Evolutionary conservation across 2,797 vertebrate species (phyloP), one percentile per base, ranked within the genome.

Genomic region (Ctenopoma kingsleyae): DNA sequence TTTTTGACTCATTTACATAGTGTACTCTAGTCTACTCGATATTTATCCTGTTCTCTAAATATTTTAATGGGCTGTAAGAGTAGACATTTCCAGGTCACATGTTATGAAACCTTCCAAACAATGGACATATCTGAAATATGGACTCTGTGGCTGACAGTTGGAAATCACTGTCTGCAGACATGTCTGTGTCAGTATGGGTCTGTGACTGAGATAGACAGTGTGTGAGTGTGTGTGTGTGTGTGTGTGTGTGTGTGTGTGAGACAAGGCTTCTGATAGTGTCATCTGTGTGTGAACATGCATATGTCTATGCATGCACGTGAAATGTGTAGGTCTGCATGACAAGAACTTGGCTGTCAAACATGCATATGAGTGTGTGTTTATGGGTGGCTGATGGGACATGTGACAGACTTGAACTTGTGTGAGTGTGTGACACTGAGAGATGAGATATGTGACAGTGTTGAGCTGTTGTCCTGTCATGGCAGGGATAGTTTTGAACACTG

Each of bases 391-490:
- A 56, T 22, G 4, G 32, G 59, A 67, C 43, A 12, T 66, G 17
- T 73, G 78, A 79, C 58, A 71, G 68, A 46, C 68, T 13, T 62
- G 46, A 63, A 61, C 4, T n/a, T n/a, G 43, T 68, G 81, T 46
- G 48, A 52, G 46, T 25, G 61, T 67, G 71, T 74, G 47, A 65
- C 23, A 53, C 27, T 32, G 30, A 65, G 23, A 56, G 36, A 66
- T 69, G 61, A 66, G 52, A 22, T 15, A 3, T 54, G 13, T 55
- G 56, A 51, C 41, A 20, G 52, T 12, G 40, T 63, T 44, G 51
- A 54, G 22, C 19, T 64, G 52, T 17, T 57, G 58, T 58, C 30
- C 54, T 74, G 59, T 63, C 67, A 0, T 58, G 43, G 20, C 44
- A 23, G 41, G 6, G 23, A 1, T 6, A 22, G 52, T 71, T 52